Conservation (phyloP, 92 coral and sea anemone species). For the Zoanthus sansibaricus region DNA sequence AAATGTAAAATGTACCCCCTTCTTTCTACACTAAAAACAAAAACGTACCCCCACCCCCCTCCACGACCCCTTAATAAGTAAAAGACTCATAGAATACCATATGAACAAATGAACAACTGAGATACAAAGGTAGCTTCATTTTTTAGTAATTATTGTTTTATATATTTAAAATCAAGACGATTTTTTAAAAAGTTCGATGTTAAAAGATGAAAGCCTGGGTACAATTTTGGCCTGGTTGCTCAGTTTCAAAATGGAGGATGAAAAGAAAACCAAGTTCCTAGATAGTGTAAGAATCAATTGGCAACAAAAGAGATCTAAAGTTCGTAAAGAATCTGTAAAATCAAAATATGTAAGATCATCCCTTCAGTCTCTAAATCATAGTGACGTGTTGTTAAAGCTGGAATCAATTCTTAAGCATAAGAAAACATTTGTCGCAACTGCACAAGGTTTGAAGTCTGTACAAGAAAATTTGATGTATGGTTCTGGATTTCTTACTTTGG, state of each 20-base stretch:
- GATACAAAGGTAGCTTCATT: too few species aligned
- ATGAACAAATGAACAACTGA: too few species aligned
- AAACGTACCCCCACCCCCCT: too few species aligned
- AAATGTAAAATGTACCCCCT: too few species aligned
- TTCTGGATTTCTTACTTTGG: constrained; percentile 21
- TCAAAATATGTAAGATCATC: constrained; percentile 7
- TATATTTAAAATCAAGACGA: neutral
- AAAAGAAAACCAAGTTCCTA: neutral
- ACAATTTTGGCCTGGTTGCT: neutral
- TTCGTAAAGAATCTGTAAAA: constrained; percentile 29
- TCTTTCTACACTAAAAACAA: too few species aligned
- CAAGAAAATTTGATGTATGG: constrained; percentile 61
- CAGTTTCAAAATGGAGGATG: neutral
- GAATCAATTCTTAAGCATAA: constrained; percentile 40
- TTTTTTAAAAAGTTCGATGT: neutral
- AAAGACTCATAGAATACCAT: too few species aligned
- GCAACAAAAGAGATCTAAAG: constrained; percentile 44
- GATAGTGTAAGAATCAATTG: constrained; percentile 13
- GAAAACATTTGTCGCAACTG: neutral
- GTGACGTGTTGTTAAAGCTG: constrained; percentile 46
- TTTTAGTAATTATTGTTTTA: too few species aligned
- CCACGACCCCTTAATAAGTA: too few species aligned
- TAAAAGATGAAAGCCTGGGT: neutral
- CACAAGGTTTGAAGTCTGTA: constrained; percentile 44
- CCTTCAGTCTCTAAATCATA: neutral